Conservation (phyloP, 2,113 vertebrate genomes). For the Pedetes capensis region DNA sequence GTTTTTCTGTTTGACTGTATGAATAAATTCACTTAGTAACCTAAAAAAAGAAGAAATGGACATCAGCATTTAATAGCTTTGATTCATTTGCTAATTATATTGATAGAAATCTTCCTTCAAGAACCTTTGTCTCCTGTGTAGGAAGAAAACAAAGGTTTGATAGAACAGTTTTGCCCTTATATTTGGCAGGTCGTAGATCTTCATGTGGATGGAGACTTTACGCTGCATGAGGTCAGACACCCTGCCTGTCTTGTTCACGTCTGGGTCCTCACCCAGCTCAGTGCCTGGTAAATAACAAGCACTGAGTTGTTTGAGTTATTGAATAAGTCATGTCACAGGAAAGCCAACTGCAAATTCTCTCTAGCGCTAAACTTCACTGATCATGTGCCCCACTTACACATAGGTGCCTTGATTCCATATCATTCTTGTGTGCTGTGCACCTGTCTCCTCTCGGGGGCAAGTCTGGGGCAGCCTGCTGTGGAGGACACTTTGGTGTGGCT, state of each 20-base stretch:
- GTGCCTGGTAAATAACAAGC: not conserved
- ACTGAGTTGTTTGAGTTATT: not conserved
- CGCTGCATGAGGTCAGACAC: not conserved
- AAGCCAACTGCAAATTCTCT: not conserved
- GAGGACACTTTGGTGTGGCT: not conserved
- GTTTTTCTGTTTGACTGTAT: constrained; percentile 61
- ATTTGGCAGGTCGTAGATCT: not conserved
- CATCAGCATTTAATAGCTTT: constrained; percentile 43
- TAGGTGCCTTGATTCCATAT: not conserved
- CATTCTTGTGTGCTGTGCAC: not conserved
- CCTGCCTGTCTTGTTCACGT: not conserved
- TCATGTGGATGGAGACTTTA: not conserved
- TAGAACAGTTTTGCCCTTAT: not conserved
- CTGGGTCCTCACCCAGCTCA: not conserved
- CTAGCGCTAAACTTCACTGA: no score
- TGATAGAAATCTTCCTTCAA: constrained; percentile 29
- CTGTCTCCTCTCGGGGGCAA: not conserved
- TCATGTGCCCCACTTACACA: not conserved
- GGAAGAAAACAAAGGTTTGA: not conserved
- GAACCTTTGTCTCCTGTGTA: constrained; percentile 17
- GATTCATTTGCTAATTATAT: constrained; percentile 39
- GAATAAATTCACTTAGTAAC: constrained; percentile 61
- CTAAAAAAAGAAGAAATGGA: not conserved
- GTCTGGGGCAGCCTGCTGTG: not conserved
- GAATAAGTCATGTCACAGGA: not conserved